Conservation (phyloP, 2,888 invertebrate genomes). For the Dioctria linearis region DNA sequence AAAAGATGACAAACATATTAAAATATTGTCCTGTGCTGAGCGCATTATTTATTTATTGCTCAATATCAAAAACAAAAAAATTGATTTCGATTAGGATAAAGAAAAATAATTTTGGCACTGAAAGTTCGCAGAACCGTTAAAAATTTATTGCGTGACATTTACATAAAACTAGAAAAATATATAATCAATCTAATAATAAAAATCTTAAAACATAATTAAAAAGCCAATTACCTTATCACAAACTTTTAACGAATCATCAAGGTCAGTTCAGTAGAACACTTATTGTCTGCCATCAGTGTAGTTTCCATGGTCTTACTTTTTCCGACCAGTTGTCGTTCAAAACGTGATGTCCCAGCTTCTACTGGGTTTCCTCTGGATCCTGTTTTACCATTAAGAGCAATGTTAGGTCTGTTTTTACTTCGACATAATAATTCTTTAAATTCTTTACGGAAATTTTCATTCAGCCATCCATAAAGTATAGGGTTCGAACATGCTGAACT, state of each 20-base stretch:
- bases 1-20: too few species aligned
- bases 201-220: too few species aligned
- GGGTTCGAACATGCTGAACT: conserved; percentile 94
- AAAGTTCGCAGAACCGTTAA: too few species aligned
- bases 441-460: conserved; percentile 93
- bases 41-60: too few species aligned
- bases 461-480: conserved; percentile 92
- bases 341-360: conserved; percentile 64
- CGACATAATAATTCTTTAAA: conserved; percentile 85
- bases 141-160: too few species aligned
- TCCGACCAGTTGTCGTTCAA: conserved; percentile 66
- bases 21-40: too few species aligned
- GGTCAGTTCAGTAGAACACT: conserved; percentile 67
- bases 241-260: conserved; percentile 67
- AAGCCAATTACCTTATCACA: background rate
- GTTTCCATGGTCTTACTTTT: conserved; percentile 57
- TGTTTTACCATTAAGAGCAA: conserved; percentile 69
- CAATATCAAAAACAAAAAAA: too few species aligned
- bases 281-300: conserved; percentile 66
- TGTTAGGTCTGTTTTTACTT: conserved; percentile 69
- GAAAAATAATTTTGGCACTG: too few species aligned
- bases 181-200: too few species aligned
- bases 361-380: conserved; percentile 64
- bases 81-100: too few species aligned
- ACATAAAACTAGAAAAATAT: too few species aligned